Evolutionary conservation across 37 sponge, comb jelly and placozoan genomes (phyloP).

Genomic region (Ianthella basta): DNA sequence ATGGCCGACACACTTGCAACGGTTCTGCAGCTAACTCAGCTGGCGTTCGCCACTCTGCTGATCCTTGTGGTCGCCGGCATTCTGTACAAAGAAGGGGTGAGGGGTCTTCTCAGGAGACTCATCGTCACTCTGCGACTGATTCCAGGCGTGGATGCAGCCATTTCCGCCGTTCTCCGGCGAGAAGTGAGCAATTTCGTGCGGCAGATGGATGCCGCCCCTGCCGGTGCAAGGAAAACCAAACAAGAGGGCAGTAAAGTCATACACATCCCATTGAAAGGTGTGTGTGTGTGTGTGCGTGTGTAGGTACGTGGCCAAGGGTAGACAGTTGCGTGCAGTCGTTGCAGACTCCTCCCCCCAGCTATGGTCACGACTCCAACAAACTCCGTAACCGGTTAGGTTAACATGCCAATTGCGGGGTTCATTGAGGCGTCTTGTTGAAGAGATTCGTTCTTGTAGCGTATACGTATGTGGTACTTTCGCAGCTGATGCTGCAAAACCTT

Average conservation of each 20-base stretch:
- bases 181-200: constrained; percentile 51
- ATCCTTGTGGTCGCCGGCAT: background rate
- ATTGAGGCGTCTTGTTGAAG: no score
- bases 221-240: background rate
- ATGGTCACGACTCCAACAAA: no score
- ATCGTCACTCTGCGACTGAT: constrained; percentile 10
- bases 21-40: no score
- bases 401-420: no score
- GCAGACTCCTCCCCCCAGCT: no score
- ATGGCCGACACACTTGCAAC: no score
- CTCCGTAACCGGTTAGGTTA: no score
- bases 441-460: no score
- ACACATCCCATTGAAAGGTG: constrained; percentile 55
- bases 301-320: constrained; percentile 43
- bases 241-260: background rate
- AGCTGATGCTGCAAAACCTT: no score
- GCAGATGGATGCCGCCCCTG: constrained; percentile 17
- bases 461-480: no score
- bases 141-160: constrained; percentile 42
- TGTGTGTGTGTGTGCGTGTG: background rate
- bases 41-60: background rate
- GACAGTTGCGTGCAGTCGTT: constrained; percentile 47
- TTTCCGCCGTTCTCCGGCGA: constrained; percentile 26
- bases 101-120: constrained; percentile 12
- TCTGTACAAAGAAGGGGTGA: constrained; percentile 15